phyloP scores from a whole-genome alignment of 2,888 invertebrate genomes.

The Nebria brevicollis region DNA sequence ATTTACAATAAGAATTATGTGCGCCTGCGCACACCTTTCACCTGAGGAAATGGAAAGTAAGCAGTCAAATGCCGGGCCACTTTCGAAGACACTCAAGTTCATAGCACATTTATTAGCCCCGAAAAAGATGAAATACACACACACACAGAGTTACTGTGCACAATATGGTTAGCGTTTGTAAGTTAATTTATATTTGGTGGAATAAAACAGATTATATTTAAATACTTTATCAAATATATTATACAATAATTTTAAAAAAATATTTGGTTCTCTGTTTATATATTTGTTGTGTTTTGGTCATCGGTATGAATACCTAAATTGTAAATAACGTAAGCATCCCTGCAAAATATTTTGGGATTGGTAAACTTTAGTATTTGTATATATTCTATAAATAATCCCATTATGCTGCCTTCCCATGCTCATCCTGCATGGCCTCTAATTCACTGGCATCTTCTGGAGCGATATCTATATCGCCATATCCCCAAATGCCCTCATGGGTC shows the following conservation, averaged over 20 bases:
- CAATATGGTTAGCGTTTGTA: background rate
- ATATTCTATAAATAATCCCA: background rate
- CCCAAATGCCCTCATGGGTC: conserved; percentile 68
- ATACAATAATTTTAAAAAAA: conserved; percentile 1
- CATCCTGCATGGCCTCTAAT: conserved; percentile 66
- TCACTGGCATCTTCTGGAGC: conserved; percentile 67
- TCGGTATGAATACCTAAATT: background rate
- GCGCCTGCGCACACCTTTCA: background rate
- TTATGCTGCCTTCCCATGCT: conserved; percentile 48
- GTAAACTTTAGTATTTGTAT: background rate
- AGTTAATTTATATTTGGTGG: background rate
- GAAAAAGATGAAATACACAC: background rate
- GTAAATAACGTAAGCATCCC: background rate
- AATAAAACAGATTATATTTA: background rate
- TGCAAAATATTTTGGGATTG: background rate
- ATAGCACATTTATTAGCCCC: background rate
- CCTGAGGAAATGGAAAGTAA: background rate
- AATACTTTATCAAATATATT: background rate
- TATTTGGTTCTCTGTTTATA: background rate
- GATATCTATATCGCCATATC: conserved; percentile 72
- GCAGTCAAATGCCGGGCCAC: background rate
- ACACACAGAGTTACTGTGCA: background rate
- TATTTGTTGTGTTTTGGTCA: background rate
- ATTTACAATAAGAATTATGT: background rate
- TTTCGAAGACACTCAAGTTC: conserved; percentile 1